Conservation (phyloP, 2,113 vertebrate genomes). For the Ovibos moschatus region DNA sequence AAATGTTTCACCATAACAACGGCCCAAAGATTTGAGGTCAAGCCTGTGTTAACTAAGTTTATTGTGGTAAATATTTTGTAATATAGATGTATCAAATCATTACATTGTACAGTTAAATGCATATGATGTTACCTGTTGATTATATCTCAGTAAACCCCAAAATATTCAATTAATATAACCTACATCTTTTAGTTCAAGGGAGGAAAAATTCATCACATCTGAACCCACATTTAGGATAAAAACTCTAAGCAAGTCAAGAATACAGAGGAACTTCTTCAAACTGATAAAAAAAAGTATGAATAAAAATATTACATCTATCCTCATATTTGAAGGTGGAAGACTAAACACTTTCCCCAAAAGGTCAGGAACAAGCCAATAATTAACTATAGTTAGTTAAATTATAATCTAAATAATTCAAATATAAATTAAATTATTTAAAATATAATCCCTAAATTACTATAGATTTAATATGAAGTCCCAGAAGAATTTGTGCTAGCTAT, state of each 20-base stretch:
- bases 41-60: not conserved
- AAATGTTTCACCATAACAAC: not conserved
- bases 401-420: not conserved
- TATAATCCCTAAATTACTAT: not conserved
- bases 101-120: not conserved
- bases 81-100: not conserved
- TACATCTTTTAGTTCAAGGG: not conserved
- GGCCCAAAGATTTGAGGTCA: not conserved
- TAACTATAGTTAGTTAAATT: not conserved
- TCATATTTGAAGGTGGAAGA: not conserved
- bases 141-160: not conserved
- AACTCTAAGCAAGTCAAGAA: not conserved
- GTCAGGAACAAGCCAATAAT: not conserved
- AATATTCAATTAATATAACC: not conserved
- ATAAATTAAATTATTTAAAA: not conserved
- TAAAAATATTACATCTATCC: not conserved
- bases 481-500: not conserved
- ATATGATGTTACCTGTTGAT: not conserved
- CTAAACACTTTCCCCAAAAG: not conserved
- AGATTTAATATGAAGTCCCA: not conserved
- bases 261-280: not conserved
- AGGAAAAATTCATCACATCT: not conserved
- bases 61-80: not conserved
- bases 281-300: not conserved
- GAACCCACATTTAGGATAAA: not conserved